phyloP scores from a whole-genome alignment of 2,888 invertebrate species.

The Agonopterix subpropinquella region DNA sequence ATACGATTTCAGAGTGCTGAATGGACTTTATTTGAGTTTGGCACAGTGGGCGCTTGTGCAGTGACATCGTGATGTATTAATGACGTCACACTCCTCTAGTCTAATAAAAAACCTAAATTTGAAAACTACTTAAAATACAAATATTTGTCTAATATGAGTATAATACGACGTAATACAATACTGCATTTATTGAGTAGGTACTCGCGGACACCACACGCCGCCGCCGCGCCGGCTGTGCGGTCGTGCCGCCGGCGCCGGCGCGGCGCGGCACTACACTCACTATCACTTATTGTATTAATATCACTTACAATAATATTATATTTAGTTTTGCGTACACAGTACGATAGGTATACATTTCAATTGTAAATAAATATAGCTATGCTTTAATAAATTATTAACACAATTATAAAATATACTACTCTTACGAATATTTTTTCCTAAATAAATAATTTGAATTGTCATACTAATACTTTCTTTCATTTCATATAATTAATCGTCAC shows the following conservation, averaged over 20 bases:
- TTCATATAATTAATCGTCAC: slow-evolving; percentile 10
- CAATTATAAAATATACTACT: no score
- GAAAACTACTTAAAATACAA: no score
- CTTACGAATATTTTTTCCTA: slow-evolving; percentile 20
- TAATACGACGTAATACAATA: background rate
- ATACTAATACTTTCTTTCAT: no score
- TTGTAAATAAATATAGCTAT: slow-evolving; percentile 1
- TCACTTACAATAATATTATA: background rate
- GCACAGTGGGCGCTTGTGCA: no score
- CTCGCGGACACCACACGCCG: background rate
- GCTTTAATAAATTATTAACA: no score
- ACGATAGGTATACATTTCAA: slow-evolving; percentile 14
- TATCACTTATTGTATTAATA: background rate
- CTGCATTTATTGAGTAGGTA: background rate
- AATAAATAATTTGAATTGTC: slow-evolving; percentile 29
- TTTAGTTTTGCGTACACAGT: slow-evolving; percentile 20
- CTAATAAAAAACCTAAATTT: no score
- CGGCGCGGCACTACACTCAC: background rate
- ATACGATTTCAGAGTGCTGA: no score
- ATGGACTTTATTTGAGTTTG: no score
- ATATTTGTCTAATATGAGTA: no score
- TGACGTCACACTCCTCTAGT: no score
- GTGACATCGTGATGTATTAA: no score
- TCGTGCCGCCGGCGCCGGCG: background rate
- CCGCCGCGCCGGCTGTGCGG: no score